Base-by-base conservation (phyloP, 2,797 vertebrate species). In the Naso thynnoides region DNA sequence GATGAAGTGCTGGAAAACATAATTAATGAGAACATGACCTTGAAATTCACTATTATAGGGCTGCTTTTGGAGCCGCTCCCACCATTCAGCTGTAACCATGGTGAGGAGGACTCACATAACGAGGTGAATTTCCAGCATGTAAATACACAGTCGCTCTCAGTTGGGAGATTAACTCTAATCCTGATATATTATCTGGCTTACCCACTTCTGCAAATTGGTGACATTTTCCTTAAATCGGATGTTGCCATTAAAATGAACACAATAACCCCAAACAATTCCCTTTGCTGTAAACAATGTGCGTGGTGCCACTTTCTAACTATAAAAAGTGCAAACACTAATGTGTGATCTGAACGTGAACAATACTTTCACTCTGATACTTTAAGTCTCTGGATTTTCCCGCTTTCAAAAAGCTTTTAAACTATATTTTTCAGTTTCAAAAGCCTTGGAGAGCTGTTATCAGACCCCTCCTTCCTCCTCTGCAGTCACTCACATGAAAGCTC, bases 21-120 rank as follows among this genome's bases (percentile, higher is more conserved):
- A 89, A 92, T 93, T 93, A 93, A 90, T 88, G 80, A 81, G 77
- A 86, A 86, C 84, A 88, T 93, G 82, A 93, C 92, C 92, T 93
- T 93, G 89, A 90, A 89, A 87, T 89, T 81, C 65, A 65, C 52
- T 63, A 57, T 79, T 78, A 62, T 45, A 73, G 49, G 33, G 36
- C 57, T 57, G 74, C 76, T 60, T 79, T 84, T 61, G 39, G 73
- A 79, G 86, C 58, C 49, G 29, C 81, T 79, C 73, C 83, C 76
- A 53, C 77, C 71, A 70, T 86, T 88, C 53, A 86, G 70, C 79
- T 47, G 81, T 90, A 82, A 86, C 91, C 87, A 91, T 89, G 78
- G 88, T 58, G 85, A 90, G 82, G 70, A 83, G 73, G 73, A 70
- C 73, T 87, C 76, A 82, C 75, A 88, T 61, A 79, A 85, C 76